Base-by-base conservation (phyloP, 2,888 invertebrate genomes). In the Tyria jacobaeae region DNA sequence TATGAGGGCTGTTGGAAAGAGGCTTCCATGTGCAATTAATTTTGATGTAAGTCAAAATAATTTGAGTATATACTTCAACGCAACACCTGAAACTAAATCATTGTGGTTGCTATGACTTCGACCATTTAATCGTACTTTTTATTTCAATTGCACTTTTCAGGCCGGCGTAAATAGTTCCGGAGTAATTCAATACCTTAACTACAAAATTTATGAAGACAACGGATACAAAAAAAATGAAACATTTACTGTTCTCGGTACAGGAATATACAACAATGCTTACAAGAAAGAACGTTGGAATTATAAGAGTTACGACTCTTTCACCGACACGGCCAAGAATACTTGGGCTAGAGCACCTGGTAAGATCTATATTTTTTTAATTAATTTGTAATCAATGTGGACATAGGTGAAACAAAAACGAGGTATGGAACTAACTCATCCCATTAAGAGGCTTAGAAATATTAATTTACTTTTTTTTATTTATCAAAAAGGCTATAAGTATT, bases 1-100 rank as follows among this genome's bases (percentile, higher is more conserved):
- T 71, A 96, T 96, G 95, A 90, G 90, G 64, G 88, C 94, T 49
- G 75, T 94, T 1, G 96, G 96, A 0, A 95, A 95, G 72, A 84
- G 96, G 62, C 70, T 88, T 14, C 89, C 95, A 0, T 88, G 88
- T 61, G 83, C 84, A 31, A 82, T 87, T 21, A 89, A 94, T 48
- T 95, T 94, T 80, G 94, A 95, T 80, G 91, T 90, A 71, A 31
- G 27, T 1, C 27, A 12, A 4, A 1, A 12, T 5, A 12, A 3
- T 12, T 12, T 44, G 44, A 7, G 27, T 1, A 7, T 31, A 31
- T 31, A 7, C 27, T 2, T 2, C 7, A 31, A 31, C 27, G 27
- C 27, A 31, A 31, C 27, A 0, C 3, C 7, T 31, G 4, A 31
- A n/a, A n/a, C n/a, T 44, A 10, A 21, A 12, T 44, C 21, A 44